phyloP scores from a whole-genome alignment of 2,113 vertebrate species.

The Nesospiza acunhae region DNA sequence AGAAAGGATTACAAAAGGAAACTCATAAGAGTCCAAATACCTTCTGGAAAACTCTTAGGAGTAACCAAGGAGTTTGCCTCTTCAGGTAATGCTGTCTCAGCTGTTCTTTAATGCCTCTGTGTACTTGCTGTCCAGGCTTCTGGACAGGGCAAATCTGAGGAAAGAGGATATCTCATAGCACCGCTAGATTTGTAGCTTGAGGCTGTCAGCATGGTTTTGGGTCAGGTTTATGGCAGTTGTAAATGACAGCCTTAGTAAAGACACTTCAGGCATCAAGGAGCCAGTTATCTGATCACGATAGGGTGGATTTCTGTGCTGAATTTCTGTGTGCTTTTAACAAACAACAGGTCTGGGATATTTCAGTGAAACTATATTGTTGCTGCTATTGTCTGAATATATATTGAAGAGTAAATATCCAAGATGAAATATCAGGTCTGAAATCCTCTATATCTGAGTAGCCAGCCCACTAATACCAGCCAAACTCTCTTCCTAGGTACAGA shows the following conservation, averaged over 20 bases:
- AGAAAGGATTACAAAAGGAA: background rate
- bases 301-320: background rate
- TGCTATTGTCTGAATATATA: background rate
- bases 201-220: slow-evolving; percentile 9
- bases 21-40: background rate
- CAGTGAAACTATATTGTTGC: background rate
- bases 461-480: background rate
- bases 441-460: background rate
- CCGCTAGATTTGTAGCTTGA: background rate
- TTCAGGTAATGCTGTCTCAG: background rate
- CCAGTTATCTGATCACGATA: background rate
- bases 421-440: background rate
- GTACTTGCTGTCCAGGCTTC: background rate
- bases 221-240: background rate
- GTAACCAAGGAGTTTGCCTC: background rate
- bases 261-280: background rate
- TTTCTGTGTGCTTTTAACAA: background rate
- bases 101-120: background rate
- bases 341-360: background rate
- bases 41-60: background rate
- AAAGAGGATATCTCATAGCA: background rate
- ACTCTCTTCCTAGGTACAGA: background rate
- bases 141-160: background rate
- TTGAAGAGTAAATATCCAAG: background rate
- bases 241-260: background rate